Conservation (phyloP, 2,797 vertebrate genomes). For the Manis crassicaudata region DNA sequence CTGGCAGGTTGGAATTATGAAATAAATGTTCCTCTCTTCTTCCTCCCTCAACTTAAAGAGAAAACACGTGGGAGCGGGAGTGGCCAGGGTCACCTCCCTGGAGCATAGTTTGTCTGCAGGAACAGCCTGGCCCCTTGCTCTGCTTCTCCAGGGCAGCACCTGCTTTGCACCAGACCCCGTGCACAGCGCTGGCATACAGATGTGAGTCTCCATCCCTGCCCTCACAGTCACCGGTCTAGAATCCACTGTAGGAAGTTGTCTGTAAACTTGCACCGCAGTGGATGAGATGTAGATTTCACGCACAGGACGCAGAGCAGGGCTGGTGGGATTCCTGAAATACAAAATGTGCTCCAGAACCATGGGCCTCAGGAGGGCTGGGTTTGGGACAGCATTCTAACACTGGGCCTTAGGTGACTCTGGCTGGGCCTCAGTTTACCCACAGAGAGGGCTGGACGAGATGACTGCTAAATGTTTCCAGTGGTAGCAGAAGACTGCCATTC, state of each 20-base stretch:
- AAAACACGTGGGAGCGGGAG: not conserved
- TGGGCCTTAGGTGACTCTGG: not conserved
- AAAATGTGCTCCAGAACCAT: not conserved
- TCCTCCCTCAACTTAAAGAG: not conserved
- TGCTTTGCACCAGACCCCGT: not conserved
- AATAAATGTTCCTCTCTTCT: conserved; percentile 6
- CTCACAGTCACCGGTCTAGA: not conserved
- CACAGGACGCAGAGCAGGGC: not conserved
- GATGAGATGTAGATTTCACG: not conserved
- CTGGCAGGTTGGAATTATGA: not conserved
- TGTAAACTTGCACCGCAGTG: not conserved
- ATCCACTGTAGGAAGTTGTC: not conserved
- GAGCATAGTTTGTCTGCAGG: not conserved
- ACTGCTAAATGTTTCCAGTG: not conserved
- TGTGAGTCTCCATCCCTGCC: not conserved
- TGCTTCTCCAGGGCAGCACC: not conserved
- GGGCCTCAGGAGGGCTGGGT: not conserved
- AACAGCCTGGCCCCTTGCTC: not conserved
- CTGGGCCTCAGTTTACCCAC: conserved; percentile 36
- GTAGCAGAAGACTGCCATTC: not conserved
- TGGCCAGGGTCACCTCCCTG: not conserved
- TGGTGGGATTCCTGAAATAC: not conserved
- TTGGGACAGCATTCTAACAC: not conserved
- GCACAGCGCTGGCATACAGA: not conserved
- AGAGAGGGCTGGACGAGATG: not conserved